Base-by-base conservation (phyloP, 2,113 vertebrate species). In the Microcebus griseorufus region DNA sequence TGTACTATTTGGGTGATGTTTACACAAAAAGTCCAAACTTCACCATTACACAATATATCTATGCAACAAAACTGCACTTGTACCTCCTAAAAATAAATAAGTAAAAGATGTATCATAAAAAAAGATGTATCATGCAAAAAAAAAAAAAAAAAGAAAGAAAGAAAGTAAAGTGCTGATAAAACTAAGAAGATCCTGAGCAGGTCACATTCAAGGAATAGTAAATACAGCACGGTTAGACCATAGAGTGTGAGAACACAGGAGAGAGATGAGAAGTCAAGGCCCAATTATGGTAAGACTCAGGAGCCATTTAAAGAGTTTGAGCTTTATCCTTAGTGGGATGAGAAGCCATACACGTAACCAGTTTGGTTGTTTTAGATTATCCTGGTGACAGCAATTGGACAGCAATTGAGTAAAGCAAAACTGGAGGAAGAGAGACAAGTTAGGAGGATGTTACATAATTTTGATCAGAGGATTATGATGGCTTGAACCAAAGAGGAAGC, bases 391-490 rank as follows among this genome's bases (percentile, higher is more conserved):
- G 1, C 72, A n/a, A 55, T 55, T 45, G 25, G 17, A 78, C 8
- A 87, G 84, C 53, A 55, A 72, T 2, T n/a, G 48, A 92, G 23
- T 86, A 88, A 87, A 95, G 92, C 27, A 62, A 96, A 97, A 82
- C 4, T 73, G 6, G n/a, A 94, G 29, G 29, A 37, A 64, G 65
- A 84, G 3, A 85, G 34, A 93, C 12, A 81, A 81, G 60, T 65
- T 58, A 60, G 32, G 10, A 85, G 5, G 7, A 45, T 32, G 34
- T 39, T 72, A 60, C 1, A 60, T 20, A 75, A 91, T 45, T 96
- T 81, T 12, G 73, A 27, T 32, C 18, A 75, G 11, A 86, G 67
- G 51, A 88, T 67, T 22, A 93, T 20, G 11, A 76, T 32, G 42
- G 32, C 17, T 10, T 72, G 29, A 85, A 93, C 60, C 29, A 92